Conservation (phyloP, 2,888 invertebrate species). For the Seira musarum region DNA sequence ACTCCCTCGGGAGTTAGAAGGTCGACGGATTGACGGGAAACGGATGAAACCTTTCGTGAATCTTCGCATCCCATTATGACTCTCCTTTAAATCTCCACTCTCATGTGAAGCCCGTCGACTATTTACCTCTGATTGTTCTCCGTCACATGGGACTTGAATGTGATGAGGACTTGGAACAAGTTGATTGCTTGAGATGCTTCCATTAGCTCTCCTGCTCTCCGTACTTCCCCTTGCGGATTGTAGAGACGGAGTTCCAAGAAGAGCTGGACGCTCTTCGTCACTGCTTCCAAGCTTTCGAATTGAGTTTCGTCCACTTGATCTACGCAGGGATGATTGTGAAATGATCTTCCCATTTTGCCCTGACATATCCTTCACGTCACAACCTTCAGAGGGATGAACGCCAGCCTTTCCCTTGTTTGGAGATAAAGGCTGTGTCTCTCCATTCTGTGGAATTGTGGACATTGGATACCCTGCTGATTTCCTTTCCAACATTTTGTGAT, state of each 20-base stretch:
- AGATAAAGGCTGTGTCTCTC: slow-evolving; percentile 44
- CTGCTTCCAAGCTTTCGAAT: neutral
- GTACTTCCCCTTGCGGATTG: neutral
- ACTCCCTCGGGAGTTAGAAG: slow-evolving; percentile 39
- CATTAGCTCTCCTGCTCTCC: slow-evolving; percentile 22
- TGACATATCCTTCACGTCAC: slow-evolving; percentile 16
- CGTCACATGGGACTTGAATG: slow-evolving; percentile 51
- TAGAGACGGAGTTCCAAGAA: slow-evolving; percentile 17
- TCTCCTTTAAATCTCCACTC: slow-evolving; percentile 49
- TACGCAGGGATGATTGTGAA: slow-evolving; percentile 28
- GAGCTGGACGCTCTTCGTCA: slow-evolving; percentile 18
- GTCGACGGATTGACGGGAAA: slow-evolving; percentile 61
- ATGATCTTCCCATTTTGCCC: neutral
- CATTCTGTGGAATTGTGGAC: slow-evolving; percentile 44
- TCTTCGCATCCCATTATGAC: slow-evolving; percentile 47
- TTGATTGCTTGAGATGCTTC: slow-evolving; percentile 27
- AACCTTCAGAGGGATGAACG: neutral
- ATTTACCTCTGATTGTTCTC: slow-evolving; percentile 38
- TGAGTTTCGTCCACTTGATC: slow-evolving; percentile 28
- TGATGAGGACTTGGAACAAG: slow-evolving; percentile 43
- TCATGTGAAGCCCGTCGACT: slow-evolving; percentile 49
- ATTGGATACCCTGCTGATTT: slow-evolving; percentile 60
- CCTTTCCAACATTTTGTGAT: slow-evolving; percentile 64
- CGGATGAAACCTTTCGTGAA: slow-evolving; percentile 62
- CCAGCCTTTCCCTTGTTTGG: slow-evolving; percentile 33